These are phyloP conservation scores for Pocota personata DNA, from an alignment of 2,888 invertebrate species.

Conservation along the genomic window DNA sequence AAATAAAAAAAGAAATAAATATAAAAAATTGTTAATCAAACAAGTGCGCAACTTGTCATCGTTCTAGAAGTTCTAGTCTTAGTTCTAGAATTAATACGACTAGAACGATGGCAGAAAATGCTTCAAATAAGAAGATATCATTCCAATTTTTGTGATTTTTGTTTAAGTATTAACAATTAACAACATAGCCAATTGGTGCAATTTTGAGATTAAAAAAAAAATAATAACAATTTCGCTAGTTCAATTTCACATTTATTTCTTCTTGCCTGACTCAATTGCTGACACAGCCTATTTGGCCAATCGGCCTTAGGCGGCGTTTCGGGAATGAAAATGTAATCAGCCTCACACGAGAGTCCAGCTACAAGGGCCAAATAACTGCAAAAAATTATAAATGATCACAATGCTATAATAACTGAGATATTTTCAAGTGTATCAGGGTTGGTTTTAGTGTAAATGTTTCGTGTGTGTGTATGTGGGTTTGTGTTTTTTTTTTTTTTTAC, in stretches of 20 bases:
- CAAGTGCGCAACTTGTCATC: slow-evolving; percentile 34
- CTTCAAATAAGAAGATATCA: slow-evolving; percentile 33
- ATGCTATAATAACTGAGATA: slow-evolving; percentile 30
- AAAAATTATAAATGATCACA: slow-evolving; percentile 75
- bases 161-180: slow-evolving; percentile 38
- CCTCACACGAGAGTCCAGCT: slow-evolving; percentile 92
- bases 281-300: slow-evolving; percentile 91
- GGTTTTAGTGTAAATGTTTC: neutral
- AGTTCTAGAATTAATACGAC: neutral
- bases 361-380: slow-evolving; percentile 93
- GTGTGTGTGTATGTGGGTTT: slow-evolving; percentile 11
- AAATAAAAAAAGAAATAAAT: slow-evolving; percentile 69
- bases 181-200: slow-evolving; percentile 64
- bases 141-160: slow-evolving; percentile 62
- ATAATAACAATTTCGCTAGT: slow-evolving; percentile 38
- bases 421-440: slow-evolving; percentile 7
- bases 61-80: no score
- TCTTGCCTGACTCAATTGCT: slow-evolving; percentile 88
- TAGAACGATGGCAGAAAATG: slow-evolving; percentile 22
- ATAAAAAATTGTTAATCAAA: slow-evolving; percentile 62
- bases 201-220: slow-evolving; percentile 60
- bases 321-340: slow-evolving; percentile 94
- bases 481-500: neutral
- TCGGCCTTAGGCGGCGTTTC: slow-evolving; percentile 91
- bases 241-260: slow-evolving; percentile 69